These are phyloP conservation scores for Halcyon badia DNA, from an alignment of 2,797 vertebrate genomes.

Conservation along the genomic window DNA sequence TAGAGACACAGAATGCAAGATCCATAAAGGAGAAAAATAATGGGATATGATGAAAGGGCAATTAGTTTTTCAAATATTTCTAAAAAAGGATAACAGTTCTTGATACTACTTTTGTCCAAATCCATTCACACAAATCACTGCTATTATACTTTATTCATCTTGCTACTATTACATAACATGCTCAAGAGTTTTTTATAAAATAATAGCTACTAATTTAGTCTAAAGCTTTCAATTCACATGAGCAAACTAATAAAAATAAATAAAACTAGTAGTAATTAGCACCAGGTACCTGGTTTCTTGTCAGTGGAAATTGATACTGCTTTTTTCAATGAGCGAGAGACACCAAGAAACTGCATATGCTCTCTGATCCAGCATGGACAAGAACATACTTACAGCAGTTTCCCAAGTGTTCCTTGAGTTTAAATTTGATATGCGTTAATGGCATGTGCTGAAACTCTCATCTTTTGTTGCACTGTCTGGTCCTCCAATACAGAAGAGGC, in stretches of 20 bases:
- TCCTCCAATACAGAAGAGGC: conserved; percentile 15
- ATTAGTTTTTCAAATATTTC: neutral
- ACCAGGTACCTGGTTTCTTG: neutral
- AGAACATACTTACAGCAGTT: neutral
- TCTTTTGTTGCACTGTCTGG: neutral
- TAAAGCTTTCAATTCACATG: neutral
- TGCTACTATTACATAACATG: neutral
- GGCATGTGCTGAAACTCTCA: conserved; percentile 6
- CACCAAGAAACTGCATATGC: neutral
- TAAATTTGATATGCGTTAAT: neutral
- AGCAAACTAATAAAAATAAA: neutral
- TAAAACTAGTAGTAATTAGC: neutral
- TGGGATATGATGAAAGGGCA: neutral
- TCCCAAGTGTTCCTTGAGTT: neutral
- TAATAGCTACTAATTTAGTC: neutral
- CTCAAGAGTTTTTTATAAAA: neutral
- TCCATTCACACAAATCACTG: neutral
- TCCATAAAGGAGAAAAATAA: conserved; percentile 3
- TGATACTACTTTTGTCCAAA: neutral
- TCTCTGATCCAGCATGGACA: neutral
- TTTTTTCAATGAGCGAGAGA: neutral
- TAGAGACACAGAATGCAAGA: neutral
- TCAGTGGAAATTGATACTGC: neutral
- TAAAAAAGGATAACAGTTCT: neutral
- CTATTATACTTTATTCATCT: neutral